phyloP scores from a whole-genome alignment of 1,140 invertebrate species.

The Ditylenchus dipsaci region DNA sequence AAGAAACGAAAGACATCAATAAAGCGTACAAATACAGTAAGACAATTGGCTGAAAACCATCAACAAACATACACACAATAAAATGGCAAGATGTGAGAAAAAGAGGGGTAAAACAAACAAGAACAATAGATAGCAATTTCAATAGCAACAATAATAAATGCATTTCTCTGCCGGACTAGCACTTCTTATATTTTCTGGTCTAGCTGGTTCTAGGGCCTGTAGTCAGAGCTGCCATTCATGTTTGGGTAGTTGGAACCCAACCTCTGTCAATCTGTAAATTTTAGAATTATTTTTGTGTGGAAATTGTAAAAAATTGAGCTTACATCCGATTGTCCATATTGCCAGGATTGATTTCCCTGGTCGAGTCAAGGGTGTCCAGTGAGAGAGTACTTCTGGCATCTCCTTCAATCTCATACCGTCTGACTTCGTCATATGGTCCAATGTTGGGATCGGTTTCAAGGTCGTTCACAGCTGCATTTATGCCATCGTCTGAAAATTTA shows the following conservation, averaged over 20 bases:
- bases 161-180: too few species aligned
- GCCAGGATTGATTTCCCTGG: constrained; percentile 22
- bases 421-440: constrained; percentile 54
- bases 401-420: constrained; percentile 56
- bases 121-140: not conserved
- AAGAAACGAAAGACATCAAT: too few species aligned
- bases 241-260: not conserved
- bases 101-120: not conserved
- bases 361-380: constrained; percentile 50
- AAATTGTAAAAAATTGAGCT: not conserved
- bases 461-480: constrained; percentile 55
- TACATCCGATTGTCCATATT: constrained; percentile 30
- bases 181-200: not conserved
- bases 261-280: not conserved
- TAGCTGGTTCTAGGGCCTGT: not conserved
- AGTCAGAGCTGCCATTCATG: not conserved
- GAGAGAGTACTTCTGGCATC: constrained; percentile 54
- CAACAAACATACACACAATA: not conserved
- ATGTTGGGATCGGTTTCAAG: constrained; percentile 55
- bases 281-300: not conserved
- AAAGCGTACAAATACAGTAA: too few species aligned
- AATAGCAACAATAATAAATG: too few species aligned
- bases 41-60: not conserved
- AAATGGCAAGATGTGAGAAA: not conserved
- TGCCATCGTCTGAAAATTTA: constrained; percentile 43